phyloP scores from a whole-genome alignment of 1,140 invertebrate genomes.

The Achatina immaculata region DNA sequence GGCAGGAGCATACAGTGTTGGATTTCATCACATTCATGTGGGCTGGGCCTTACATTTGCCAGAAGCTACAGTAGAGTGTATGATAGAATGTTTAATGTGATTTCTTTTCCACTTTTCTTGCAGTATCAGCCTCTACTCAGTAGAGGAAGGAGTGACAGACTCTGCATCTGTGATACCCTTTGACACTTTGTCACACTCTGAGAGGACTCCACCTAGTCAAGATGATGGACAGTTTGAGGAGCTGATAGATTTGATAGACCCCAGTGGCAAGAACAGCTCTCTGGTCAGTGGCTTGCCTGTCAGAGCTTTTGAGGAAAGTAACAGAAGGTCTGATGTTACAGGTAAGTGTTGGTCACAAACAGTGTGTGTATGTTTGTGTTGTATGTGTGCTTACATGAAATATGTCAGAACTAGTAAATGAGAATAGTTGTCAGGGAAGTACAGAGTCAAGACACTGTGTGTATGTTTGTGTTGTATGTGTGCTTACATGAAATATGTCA shows the following conservation, averaged over 20 bases:
- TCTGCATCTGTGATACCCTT: conserved; percentile 6
- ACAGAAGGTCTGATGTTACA: conserved; percentile 24
- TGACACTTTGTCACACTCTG: conserved; percentile 13
- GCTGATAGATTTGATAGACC: conserved; percentile 25
- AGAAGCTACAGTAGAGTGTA: no score
- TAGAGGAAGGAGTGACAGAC: not conserved
- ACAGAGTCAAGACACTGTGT: no score
- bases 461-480: not conserved
- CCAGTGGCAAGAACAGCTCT: not conserved
- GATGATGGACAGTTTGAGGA: conserved; percentile 26
- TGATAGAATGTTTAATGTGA: no score
- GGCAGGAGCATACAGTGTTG: no score
- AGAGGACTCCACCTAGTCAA: not conserved
- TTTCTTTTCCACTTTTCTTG: no score
- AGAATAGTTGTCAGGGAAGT: no score
- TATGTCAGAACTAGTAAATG: no score
- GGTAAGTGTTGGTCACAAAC: conserved; percentile 21
- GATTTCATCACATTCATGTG: no score
- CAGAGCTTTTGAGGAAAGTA: conserved; percentile 31
- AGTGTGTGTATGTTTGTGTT: not conserved
- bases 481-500: not conserved
- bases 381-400: not conserved
- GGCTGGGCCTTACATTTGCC: no score
- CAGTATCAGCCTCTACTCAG: conserved; percentile 31
- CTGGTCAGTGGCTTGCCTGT: not conserved